Percentiles rank a stretch among this genome's conserved stretches.
Evolutionary conservation across 2,113 vertebrate genomes (phyloP).

Genomic region (Pelmatolapia mariae): DNA sequence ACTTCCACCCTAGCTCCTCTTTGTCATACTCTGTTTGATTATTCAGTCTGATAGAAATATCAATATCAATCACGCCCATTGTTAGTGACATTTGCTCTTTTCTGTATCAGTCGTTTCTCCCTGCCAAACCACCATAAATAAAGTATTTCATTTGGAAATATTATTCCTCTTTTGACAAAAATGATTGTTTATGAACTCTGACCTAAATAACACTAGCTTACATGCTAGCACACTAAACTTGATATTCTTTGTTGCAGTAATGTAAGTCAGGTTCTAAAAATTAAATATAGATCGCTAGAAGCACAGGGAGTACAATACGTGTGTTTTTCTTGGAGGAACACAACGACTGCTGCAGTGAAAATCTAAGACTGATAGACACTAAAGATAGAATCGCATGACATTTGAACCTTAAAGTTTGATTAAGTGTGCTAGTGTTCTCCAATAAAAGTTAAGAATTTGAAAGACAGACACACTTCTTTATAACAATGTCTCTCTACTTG

Average conservation of each 20-base stretch:
- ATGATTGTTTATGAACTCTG: not conserved
- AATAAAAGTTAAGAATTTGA: not conserved
- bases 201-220: not conserved
- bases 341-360: not conserved
- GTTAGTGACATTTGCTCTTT: not conserved
- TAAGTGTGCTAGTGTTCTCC: not conserved
- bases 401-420: not conserved
- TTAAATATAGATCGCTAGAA: not conserved
- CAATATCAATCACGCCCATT: not conserved
- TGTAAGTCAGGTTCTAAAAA: not conserved
- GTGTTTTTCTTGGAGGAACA: not conserved
- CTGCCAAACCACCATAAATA: not conserved
- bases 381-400: not conserved
- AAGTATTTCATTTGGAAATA: not conserved
- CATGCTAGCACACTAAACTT: not conserved
- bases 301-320: not conserved
- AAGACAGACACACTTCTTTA: not conserved
- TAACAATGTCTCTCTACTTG: not conserved
- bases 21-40: rapidly evolving
- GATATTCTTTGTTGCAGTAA: not conserved
- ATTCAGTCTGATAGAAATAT: not conserved
- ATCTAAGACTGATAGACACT: not conserved
- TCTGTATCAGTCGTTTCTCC: not conserved
- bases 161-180: rapidly evolving
- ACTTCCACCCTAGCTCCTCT: not conserved